Evolutionary conservation across 2,113 vertebrate genomes (phyloP), one percentile per base, ranked within the genome.

Genomic region (Micronycteris hirsuta): DNA sequence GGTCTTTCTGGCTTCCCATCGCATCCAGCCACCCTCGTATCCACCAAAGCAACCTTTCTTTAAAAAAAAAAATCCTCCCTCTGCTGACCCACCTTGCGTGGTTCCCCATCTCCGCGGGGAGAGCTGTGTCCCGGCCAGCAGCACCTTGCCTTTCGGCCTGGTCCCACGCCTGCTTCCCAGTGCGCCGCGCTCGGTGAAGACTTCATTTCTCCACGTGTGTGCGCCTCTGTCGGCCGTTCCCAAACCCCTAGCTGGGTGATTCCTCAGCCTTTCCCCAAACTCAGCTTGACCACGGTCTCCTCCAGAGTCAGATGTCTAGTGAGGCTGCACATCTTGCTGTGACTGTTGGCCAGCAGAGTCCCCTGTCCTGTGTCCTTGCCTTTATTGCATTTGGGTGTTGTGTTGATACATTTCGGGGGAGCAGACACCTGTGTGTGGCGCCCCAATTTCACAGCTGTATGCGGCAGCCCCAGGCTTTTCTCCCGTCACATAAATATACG

Each of bases 401-500:
- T 38, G 28, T 16, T 71, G 71, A 45, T 54, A 41, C 11, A 5
- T 47, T 73, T 67, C 5, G 36, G 63, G 63, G 56, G 41, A 73
- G 65, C 61, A 20, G 63, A 88, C n/a, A 1, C 22, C 45, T 28
- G 5, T 68, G 47, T 2, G 36, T 5, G 4, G 22, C 15, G 12
- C 4, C 4, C 24, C 20, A 2, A 1, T 20, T n/a, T 22, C 56
- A 36, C 36, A 67, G 2, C 70, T 68, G 77, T 13, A 10, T 2
- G 8, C 2, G 4, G 22, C 47, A 81, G 71, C 49, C 61, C 24
- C 63, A 33, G 71, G 43, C 8, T 26, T 17, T 20, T 52, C n/a
- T 36, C 0, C 15, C 70, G 52, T n/a, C 47, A 11, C 4, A 0
- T 28, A 38, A n/a, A 47, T 20, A 61, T 0, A 45, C n/a, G 28